A percentile compares a stretch with the other conserved stretches of the same genome.
phyloP scores from a whole-genome alignment of 2,113 vertebrate genomes.

The Microcebus murinus region DNA sequence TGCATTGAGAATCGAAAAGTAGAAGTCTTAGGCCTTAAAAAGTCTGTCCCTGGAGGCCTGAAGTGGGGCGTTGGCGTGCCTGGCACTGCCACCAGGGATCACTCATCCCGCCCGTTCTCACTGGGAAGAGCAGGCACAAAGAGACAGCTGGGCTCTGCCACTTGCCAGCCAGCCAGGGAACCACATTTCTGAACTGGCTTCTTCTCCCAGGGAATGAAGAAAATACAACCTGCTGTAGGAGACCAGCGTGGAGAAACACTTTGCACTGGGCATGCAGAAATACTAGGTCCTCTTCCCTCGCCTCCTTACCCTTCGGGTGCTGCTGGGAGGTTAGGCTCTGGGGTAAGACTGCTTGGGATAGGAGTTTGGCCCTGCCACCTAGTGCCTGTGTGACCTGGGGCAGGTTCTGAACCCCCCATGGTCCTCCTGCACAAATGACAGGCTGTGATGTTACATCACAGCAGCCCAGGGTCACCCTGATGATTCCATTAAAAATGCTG shows the following conservation, averaged over 20 bases:
- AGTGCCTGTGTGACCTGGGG: background rate
- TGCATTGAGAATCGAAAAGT: constrained; percentile 73
- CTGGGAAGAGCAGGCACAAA: background rate
- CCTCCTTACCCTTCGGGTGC: fast-evolving
- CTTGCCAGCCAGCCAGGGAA: background rate
- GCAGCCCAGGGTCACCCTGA: background rate
- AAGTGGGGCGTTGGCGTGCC: fast-evolving
- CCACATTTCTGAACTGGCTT: background rate
- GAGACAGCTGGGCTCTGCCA: background rate
- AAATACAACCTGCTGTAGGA: background rate
- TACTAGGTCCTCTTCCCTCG: background rate
- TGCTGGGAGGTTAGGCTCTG: background rate
- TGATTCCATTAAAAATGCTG: too few relatives aligned
- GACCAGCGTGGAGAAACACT: background rate
- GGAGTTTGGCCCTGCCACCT: background rate
- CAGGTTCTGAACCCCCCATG: background rate
- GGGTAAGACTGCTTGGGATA: background rate
- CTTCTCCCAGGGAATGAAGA: background rate
- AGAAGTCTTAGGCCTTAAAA: background rate
- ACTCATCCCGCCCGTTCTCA: background rate
- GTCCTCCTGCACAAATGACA: background rate
- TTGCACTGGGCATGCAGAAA: background rate
- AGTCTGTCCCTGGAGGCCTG: background rate
- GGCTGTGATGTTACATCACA: fast-evolving
- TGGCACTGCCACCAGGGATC: fast-evolving